Evolutionary conservation across 2,113 vertebrate genomes (phyloP), one percentile per base, ranked within the genome.

Genomic region (Podarcis muralis): DNA sequence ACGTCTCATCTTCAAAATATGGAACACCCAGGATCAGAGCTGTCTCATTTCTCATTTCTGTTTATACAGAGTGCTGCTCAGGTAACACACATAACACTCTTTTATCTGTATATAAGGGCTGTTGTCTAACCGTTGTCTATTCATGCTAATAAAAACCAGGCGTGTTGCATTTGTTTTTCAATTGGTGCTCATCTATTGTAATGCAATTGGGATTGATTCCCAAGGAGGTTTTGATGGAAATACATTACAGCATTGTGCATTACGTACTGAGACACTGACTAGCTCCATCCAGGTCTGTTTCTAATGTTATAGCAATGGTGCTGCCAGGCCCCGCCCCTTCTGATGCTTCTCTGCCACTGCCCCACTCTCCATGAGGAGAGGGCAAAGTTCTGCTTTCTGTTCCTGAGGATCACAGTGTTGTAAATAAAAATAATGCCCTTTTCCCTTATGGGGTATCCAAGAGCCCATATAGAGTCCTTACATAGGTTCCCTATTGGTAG

Each of bases 1-100:
- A 18, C 18, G 27, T 68, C 82, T 83, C 74, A 84, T 88, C 74
- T 84, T 53, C 81, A 78, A 83, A 83, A 88, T 69, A n/a, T 37
- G 20, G 11, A 80, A 77, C 5, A 48, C 62, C 27, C n/a, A 3
- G 40, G 59, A 68, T 35, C 40, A 83, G 40, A 35, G 22, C 27
- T 53, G 37, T 66, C 65, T 84, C 48, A 69, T 57, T 78, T 78
- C 53, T 27, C 48, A 40, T 53, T 53, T n/a, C 35, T 68, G 40
- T 48, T 53, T 62, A 53, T 78, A 77, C 22, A 22, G 23, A 68
- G 40, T 62, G 76, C 81, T 84, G 40, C 20, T 88, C 62, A 69
- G 59, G 72, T 78, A 78, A 57, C 32, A 84, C 76, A 68, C 23
- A 48, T 76, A 75, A 76, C 22, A 30, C 57, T 57, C 48, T 40